Evolutionary conservation across 2,797 vertebrate genomes (phyloP), one percentile per base, ranked within the genome.

Genomic region (Sebastes kiyomatsui): DNA sequence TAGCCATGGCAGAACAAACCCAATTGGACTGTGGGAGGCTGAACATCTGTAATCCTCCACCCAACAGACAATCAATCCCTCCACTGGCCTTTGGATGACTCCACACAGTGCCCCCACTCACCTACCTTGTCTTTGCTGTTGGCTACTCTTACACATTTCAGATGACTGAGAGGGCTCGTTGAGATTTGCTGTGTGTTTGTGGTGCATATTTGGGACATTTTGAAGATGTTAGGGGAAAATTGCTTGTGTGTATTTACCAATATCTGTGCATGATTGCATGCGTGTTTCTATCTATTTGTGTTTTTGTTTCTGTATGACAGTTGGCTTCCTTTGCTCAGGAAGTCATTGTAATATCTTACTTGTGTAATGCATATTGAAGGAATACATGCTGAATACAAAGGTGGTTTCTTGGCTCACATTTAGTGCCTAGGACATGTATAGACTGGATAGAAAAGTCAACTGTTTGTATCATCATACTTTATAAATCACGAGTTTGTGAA

Each of bases 1-100:
- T 89, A 86, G 83, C 80, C 78, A 69, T 77, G 82, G 89, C 88
- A 90, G 88, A 90, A 83, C 84, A 92, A 92, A 92, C 88, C 79
- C 81, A 83, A 60, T 74, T 81, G 87, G 88, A 88, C 84, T 87
- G 82, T 83, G 75, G 86, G 84, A 92, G 77, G 89, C 72, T 83
- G 81, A 93, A 92, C 80, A 92, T 90, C 86, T 87, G 78, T 89
- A 91, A 90, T 91, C 85, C 82, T 75, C 76, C 64, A 25, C 69
- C 86, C 85, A 82, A 75, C 83, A 88, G 82, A 81, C 84, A 87
- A 88, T 92, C 82, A 91, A 89, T 90, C 76, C 80, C 78, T 89
- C 65, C 72, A 80, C 54, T 92, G 84, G 85, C 88, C 81, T 60
- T 80, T 90, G 88, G 85, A 90, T 90, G 90, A 90, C 88, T 90